Evolutionary conservation across 2,888 invertebrate species (phyloP).

Genomic region (Papilio protenor): DNA sequence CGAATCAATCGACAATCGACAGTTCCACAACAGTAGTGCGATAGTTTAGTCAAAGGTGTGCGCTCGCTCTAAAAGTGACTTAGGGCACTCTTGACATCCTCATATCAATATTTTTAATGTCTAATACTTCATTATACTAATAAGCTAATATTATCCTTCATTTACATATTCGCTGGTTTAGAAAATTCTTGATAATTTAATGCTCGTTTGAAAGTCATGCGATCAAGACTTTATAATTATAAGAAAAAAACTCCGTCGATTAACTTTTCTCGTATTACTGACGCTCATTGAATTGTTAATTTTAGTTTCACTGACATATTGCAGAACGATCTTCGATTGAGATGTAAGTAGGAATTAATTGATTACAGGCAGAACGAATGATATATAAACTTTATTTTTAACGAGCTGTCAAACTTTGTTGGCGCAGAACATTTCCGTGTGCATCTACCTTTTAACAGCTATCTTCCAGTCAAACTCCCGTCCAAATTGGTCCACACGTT

Average conservation of each 20-base stretch:
- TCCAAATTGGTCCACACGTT: too few species aligned
- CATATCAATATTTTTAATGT: neutral
- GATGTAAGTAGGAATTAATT: constrained; percentile 43
- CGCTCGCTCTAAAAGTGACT: neutral
- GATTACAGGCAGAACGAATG: neutral
- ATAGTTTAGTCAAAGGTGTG: too few species aligned
- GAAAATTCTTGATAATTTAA: constrained; percentile 13
- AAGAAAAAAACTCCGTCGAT: constrained; percentile 51
- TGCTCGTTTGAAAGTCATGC: constrained; percentile 43
- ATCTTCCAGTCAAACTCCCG: too few species aligned
- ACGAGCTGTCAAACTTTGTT: too few species aligned
- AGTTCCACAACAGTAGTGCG: too few species aligned
- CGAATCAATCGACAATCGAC: too few species aligned
- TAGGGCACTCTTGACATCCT: neutral
- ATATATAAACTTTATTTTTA: too few species aligned
- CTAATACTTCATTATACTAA: neutral
- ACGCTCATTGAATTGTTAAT: constrained; percentile 53
- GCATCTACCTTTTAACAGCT: too few species aligned
- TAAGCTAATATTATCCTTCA: neutral
- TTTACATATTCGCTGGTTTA: constrained; percentile 7
- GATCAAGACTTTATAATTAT: constrained; percentile 52
- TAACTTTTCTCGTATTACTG: constrained; percentile 45
- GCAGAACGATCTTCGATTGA: constrained; percentile 32
- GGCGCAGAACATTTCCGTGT: too few species aligned
- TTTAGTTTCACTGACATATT: constrained; percentile 53